A percentile compares a stretch with the other conserved stretches of the same genome.
Evolutionary conservation across 2,113 vertebrate species (phyloP).

Genomic region (Chloropsis hardwickii): DNA sequence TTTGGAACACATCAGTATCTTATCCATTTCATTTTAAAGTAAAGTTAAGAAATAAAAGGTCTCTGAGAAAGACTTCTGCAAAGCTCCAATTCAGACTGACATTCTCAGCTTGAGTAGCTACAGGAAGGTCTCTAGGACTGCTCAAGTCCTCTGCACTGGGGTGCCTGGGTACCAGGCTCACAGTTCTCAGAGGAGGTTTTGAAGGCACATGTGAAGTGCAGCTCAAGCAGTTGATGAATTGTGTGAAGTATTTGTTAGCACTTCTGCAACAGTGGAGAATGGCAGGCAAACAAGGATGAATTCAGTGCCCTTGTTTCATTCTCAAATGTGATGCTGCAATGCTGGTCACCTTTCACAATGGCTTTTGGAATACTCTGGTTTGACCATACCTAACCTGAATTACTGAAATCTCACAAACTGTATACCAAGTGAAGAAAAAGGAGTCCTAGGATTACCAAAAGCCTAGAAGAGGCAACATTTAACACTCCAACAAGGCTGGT

Average conservation of each 20-base stretch:
- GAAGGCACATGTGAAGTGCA: not conserved
- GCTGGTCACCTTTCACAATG: not conserved
- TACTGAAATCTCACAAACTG: not conserved
- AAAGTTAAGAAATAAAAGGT: not conserved
- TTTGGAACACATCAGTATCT: not conserved
- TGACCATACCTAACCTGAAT: not conserved
- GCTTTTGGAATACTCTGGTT: not conserved
- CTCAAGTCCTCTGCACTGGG: not conserved
- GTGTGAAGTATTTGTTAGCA: not conserved
- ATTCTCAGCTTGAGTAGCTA: not conserved
- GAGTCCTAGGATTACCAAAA: not conserved
- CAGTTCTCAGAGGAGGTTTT: not conserved
- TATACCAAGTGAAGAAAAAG: not conserved
- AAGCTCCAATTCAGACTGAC: not conserved
- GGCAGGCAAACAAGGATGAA: not conserved
- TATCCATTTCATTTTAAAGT: not conserved
- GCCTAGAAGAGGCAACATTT: not conserved
- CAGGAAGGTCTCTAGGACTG: not conserved
- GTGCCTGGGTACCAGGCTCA: accelerated
- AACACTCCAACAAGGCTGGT: not conserved
- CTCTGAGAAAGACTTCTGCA: not conserved
- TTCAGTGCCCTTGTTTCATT: not conserved
- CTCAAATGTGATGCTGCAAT: not conserved
- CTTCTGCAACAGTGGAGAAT: not conserved
- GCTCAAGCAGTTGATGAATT: not conserved